Evolutionary conservation across 2,888 invertebrate genomes (phyloP).

Genomic region (Thumatha senex): DNA sequence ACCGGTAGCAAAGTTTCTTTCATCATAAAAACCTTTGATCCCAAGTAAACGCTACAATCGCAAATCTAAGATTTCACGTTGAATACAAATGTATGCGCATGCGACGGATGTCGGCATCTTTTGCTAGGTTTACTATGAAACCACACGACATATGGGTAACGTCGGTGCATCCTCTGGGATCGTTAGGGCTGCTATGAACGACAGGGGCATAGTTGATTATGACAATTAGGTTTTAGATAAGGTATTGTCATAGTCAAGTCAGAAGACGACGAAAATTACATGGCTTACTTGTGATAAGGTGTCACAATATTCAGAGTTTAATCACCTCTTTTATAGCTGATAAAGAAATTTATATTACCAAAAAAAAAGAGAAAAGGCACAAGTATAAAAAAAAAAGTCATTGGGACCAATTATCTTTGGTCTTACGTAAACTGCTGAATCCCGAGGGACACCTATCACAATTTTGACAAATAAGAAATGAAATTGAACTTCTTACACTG

Average conservation of each 20-base stretch:
- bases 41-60: slow-evolving; percentile 37
- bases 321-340: no score
- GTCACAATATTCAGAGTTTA: no score
- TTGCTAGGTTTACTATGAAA: slow-evolving; percentile 46
- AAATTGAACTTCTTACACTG: no score
- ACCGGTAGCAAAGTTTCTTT: slow-evolving; percentile 1
- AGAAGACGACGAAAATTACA: background rate
- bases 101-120: slow-evolving; percentile 75
- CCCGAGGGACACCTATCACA: no score
- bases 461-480: no score
- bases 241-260: background rate
- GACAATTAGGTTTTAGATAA: background rate
- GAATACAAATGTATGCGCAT: slow-evolving; percentile 34
- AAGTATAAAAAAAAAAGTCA: no score
- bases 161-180: slow-evolving; percentile 47
- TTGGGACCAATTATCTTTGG: no score
- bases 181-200: slow-evolving; percentile 39
- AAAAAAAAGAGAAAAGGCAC: no score
- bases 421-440: no score
- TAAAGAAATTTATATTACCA: no score
- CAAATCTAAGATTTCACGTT: slow-evolving; percentile 37
- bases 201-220: background rate
- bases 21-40: slow-evolving; percentile 18
- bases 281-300: no score
- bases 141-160: slow-evolving; percentile 36